Conservation (phyloP, 2,797 vertebrate species). For the Cossypha heuglini region DNA sequence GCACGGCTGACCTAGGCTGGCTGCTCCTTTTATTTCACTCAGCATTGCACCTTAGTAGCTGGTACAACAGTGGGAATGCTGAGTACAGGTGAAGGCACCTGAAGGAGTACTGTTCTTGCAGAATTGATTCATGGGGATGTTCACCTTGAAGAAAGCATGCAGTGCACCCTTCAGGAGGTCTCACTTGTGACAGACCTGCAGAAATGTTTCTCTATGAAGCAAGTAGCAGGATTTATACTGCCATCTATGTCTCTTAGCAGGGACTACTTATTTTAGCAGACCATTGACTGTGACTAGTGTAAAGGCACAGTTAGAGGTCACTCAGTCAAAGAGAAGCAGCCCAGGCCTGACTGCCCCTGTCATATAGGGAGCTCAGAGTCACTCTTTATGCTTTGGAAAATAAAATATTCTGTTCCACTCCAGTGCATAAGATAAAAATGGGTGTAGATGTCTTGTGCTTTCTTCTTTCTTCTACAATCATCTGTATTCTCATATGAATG, state of each 20-base stretch:
- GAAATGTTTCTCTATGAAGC: slow-evolving; percentile 70
- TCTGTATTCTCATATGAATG: neutral
- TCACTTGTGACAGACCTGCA: slow-evolving; percentile 59
- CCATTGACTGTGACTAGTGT: neutral
- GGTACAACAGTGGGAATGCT: neutral
- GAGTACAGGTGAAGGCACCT: neutral
- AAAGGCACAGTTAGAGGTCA: neutral
- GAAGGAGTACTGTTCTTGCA: neutral
- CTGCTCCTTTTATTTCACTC: neutral
- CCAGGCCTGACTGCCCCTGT: neutral
- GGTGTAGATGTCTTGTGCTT: neutral
- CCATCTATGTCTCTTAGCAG: neutral
- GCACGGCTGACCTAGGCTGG: neutral
- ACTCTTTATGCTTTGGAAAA: neutral
- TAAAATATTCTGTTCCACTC: neutral
- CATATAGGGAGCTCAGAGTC: neutral
- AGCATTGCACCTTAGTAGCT: neutral
- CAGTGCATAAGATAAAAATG: neutral
- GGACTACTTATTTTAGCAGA: neutral
- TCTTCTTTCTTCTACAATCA: neutral
- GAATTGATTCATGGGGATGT: neutral
- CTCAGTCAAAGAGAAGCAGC: neutral
- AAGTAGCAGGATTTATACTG: neutral
- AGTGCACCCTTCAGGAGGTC: slow-evolving; percentile 62
- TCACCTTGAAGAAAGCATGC: slow-evolving; percentile 50